Evolutionary conservation across 1,140 invertebrate genomes (phyloP).

Genomic region (Melipona quadrifasciata): DNA sequence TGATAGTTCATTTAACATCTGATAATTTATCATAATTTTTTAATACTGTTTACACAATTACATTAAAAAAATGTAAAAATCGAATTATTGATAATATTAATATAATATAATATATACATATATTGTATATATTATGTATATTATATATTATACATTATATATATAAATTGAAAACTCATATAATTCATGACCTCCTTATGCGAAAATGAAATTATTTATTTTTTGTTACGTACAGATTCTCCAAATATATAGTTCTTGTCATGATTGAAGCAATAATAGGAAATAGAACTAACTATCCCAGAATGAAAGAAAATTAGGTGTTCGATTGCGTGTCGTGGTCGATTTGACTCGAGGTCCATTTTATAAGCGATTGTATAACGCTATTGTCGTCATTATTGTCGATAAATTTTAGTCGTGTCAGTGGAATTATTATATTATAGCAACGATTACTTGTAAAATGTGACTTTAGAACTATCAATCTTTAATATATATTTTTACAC

Average conservation of each 20-base stretch:
- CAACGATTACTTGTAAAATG: not conserved
- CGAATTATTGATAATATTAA: not conserved
- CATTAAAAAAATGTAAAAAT: not conserved
- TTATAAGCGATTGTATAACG: conserved; percentile 38
- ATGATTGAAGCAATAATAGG: conserved; percentile 37
- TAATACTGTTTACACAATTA: not conserved
- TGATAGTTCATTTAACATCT: too few species aligned
- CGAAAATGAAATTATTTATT: not conserved
- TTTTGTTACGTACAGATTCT: not conserved
- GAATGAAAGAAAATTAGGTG: conserved; percentile 48
- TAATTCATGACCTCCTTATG: not conserved
- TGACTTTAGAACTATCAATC: too few species aligned
- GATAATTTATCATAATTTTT: not conserved
- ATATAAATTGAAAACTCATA: not conserved
- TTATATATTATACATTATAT: too few species aligned
- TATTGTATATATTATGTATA: too few species aligned
- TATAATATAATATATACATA: too few species aligned
- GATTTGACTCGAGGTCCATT: conserved; percentile 23
- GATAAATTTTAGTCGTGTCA: not conserved
- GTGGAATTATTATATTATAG: not conserved
- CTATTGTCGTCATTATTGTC: not conserved
- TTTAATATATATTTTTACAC: too few species aligned
- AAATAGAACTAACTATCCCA: conserved; percentile 45
- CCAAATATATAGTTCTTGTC: not conserved
- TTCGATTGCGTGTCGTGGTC: conserved; percentile 32